Evolutionary conservation across 2,888 invertebrate species (phyloP).

Genomic region (Oscheius onirici): DNA sequence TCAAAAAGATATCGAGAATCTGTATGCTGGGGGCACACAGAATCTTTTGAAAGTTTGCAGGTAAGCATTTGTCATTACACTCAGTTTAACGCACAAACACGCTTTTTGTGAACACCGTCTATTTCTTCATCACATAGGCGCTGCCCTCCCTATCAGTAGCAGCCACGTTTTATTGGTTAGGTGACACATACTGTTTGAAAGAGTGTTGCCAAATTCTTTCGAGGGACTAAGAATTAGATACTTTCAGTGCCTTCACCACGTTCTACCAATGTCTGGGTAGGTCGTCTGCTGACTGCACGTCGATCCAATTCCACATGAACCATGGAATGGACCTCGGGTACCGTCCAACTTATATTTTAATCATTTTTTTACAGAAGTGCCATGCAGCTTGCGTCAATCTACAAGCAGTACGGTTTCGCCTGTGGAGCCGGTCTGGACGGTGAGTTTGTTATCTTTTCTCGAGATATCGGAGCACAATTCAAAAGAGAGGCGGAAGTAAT

Average conservation of each 20-base stretch:
- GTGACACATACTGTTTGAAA: not conserved
- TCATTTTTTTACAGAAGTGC: conserved; percentile 35
- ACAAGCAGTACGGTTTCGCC: conserved; percentile 49
- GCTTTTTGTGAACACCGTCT: not conserved
- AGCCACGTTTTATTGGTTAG: conserved; percentile 24
- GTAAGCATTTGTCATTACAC: conserved; percentile 24
- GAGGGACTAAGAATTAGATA: not conserved
- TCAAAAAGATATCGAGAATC: conserved; percentile 42
- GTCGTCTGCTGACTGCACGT: conserved; percentile 39
- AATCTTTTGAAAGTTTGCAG: conserved; percentile 44
- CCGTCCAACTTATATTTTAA: not conserved
- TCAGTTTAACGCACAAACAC: not conserved
- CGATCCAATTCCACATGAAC: conserved; percentile 39
- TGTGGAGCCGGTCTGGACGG: conserved; percentile 51
- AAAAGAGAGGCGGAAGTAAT: not conserved
- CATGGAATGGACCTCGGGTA: conserved; percentile 39
- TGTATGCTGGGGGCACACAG: conserved; percentile 42
- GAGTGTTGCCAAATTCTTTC: not conserved
- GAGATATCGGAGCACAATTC: not conserved
- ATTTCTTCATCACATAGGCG: not conserved
- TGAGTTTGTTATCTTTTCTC: conserved; percentile 5
- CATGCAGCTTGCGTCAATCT: conserved; percentile 38
- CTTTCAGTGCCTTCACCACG: conserved; percentile 39
- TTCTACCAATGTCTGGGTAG: conserved; percentile 45
- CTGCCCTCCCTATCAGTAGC: conserved; percentile 13